Evolutionary conservation across 2,888 invertebrate species (phyloP).

Genomic region (Ichneumoninae sp.): DNA sequence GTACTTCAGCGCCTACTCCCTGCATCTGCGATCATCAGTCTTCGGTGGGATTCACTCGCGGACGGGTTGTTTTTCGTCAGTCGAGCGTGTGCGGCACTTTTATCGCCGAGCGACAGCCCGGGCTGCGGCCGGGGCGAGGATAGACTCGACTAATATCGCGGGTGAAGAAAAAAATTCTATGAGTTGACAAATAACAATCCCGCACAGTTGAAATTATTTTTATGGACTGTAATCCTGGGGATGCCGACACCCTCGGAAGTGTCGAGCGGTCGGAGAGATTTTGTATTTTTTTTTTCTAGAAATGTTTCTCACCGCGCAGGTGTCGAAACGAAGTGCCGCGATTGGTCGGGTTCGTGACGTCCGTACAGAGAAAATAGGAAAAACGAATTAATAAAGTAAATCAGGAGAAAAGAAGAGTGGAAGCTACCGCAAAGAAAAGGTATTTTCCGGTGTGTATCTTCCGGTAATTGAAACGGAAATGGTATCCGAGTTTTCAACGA

Average conservation of each 20-base stretch:
- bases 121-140: no score
- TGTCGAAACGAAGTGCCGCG: not conserved
- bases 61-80: constrained; percentile 45
- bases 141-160: not conserved
- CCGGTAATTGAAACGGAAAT: constrained; percentile 44
- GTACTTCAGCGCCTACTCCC: constrained; percentile 12
- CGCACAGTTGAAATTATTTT: not conserved
- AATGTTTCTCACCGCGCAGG: not conserved
- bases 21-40: constrained; percentile 58
- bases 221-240: not conserved
- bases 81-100: constrained; percentile 15
- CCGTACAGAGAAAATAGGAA: constrained; percentile 8
- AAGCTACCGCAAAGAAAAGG: not conserved
- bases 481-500: constrained; percentile 5
- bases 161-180: not conserved
- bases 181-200: not conserved
- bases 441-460: constrained; percentile 42
- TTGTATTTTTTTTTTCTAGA: not conserved
- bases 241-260: not conserved
- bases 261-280: not conserved
- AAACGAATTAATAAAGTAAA: constrained; percentile 14
- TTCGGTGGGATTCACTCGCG: constrained; percentile 50
- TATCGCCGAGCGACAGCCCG: not conserved
- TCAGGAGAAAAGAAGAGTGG: not conserved
- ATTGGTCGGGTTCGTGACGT: constrained; percentile 11